Base-by-base conservation (phyloP, 2,888 invertebrate species). In the Lasioglossum zephyrum region DNA sequence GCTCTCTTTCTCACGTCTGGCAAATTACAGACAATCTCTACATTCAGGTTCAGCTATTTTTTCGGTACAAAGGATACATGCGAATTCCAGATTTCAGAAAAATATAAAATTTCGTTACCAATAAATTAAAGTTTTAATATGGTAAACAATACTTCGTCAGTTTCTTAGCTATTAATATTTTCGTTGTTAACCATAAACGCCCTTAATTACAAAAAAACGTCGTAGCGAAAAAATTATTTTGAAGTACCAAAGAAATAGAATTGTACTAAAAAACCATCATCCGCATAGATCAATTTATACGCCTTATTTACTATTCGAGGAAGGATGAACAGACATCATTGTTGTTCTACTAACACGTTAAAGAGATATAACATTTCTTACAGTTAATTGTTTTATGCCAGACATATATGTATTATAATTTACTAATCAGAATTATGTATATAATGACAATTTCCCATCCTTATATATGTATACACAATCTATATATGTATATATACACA, bases 381-480 rank as follows among this genome's bases (percentile, higher is more conserved):
- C 60, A 74, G 41, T 31, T 31, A 39, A 70, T 70, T 53, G 11
- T 83, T 76, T 49, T n/a, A 73, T 44, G 26, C 18, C n/a, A 57
- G 44, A 60, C 69, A 80, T 49, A 36, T 74, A 80, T 49, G n/a
- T 74, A 80, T 72, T 73, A 77, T 49, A 85, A 85, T 81, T 82
- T 80, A 80, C 81, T 83, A 88, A 84, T 63, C 75, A 84, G 83
- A 87, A 82, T 83, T 78, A 81, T 81, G 73, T 66, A 47, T 79
- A 53, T 79, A 79, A n/a, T 47, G 66, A 53, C 69, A 91, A 85
- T 75, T 82, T 82, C 80, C 74, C 75, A 85, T 87, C 84, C 73
- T 86, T 85, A 85, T 85, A 80, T 79, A 77, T 87, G 76, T 90
- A 89, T 89, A 74, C 73, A 77, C 70, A 63, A 47, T 47, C 16